Conservation (phyloP, 2,888 invertebrate species). For the Sarcophaga variegata region DNA sequence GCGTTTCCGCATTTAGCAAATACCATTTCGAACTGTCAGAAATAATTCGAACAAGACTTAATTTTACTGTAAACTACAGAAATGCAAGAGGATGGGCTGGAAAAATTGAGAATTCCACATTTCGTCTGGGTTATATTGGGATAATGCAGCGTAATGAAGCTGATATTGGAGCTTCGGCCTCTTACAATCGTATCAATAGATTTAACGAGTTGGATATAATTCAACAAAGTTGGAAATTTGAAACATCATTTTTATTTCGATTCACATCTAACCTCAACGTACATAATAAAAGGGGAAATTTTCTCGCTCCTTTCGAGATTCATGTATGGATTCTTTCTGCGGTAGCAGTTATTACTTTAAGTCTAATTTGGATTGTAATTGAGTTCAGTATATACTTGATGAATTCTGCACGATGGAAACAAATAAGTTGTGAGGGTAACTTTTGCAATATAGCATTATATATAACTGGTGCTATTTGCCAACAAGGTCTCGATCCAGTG, state of each 20-base stretch:
- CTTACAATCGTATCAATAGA: constrained; percentile 78
- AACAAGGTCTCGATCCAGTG: constrained; percentile 78
- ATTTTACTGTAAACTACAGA: constrained; percentile 78
- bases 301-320: constrained; percentile 78
- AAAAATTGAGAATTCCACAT: constrained; percentile 76
- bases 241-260: constrained; percentile 78
- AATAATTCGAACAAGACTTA: constrained; percentile 76
- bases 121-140: constrained; percentile 78
- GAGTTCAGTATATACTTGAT: constrained; percentile 52
- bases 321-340: constrained; percentile 76
- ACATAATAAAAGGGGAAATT: constrained; percentile 76
- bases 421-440: constrained; percentile 2
- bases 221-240: constrained; percentile 80
- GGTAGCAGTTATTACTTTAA: constrained; percentile 71
- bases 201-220: constrained; percentile 79
- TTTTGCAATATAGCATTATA: constrained; percentile 70
- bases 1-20: constrained; percentile 78
- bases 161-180: constrained; percentile 79
- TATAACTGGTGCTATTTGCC: constrained; percentile 77
- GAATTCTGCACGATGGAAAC: background rate
- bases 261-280: constrained; percentile 77
- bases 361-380: constrained; percentile 74
- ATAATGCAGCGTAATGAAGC: constrained; percentile 79
- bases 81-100: constrained; percentile 80
- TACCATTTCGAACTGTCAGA: constrained; percentile 76